These are phyloP conservation scores for Eristalis tenax DNA, from an alignment of 2,888 invertebrate genomes.

Conservation along the genomic window DNA sequence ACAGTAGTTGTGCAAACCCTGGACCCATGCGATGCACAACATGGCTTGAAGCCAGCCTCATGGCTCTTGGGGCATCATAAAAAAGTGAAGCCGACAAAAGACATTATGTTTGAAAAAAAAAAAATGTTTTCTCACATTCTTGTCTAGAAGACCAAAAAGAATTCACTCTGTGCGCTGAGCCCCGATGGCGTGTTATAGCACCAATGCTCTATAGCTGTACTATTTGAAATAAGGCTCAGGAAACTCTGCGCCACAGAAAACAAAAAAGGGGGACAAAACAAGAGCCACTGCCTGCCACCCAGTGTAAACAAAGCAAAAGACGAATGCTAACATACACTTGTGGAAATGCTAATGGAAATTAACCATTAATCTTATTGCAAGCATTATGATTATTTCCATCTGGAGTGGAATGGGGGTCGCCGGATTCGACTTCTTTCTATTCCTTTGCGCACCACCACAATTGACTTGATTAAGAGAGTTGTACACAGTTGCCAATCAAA, in stretches of 20 bases:
- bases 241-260: conserved; percentile 21
- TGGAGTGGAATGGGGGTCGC: conserved; percentile 31
- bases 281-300: conserved; percentile 13
- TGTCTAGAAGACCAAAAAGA: conserved; percentile 65
- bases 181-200: conserved; percentile 61
- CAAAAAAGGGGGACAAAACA: neutral
- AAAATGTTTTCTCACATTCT: conserved; percentile 68
- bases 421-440: neutral
- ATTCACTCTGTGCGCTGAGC: conserved; percentile 19
- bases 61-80: conserved; percentile 59
- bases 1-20: conserved; percentile 61
- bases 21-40: conserved; percentile 26
- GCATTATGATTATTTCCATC: conserved; percentile 64
- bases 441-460: conserved; percentile 33
- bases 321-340: conserved; percentile 56
- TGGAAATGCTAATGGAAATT: conserved; percentile 65
- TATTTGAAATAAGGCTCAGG: conserved; percentile 26
- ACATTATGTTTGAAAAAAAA: conserved; percentile 64
- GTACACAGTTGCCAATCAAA: conserved; percentile 54
- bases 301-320: conserved; percentile 67
- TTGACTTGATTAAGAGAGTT: conserved; percentile 66
- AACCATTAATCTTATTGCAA: conserved; percentile 66
- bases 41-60: conserved; percentile 42
- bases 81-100: conserved; percentile 68
- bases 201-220: conserved; percentile 41